Evolutionary conservation across 2,797 vertebrate species (phyloP).

Genomic region (Percopsis omiscomaycus): DNA sequence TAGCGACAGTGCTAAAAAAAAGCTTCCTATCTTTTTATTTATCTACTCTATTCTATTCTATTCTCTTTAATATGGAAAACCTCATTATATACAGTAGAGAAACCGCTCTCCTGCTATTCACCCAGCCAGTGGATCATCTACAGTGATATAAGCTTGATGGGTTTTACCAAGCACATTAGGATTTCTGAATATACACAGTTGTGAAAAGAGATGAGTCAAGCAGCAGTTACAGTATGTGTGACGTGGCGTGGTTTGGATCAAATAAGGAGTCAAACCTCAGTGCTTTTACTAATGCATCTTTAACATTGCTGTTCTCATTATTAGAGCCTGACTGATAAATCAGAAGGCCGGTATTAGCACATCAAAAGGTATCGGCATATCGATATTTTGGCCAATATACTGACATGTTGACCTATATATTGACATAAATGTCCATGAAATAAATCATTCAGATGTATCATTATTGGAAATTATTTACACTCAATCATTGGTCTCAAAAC

Average conservation of each 20-base stretch:
- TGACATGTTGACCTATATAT: too few species aligned
- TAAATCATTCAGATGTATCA: too few species aligned
- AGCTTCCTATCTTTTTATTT: neutral
- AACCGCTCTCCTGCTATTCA: conserved; percentile 23
- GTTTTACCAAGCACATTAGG: conserved; percentile 41
- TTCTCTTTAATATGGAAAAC: conserved; percentile 19
- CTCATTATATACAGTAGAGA: conserved; percentile 28
- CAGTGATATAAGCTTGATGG: conserved; percentile 42
- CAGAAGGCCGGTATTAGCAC: too few species aligned
- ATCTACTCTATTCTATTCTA: conserved; percentile 7
- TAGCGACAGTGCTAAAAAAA: neutral
- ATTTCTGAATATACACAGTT: conserved; percentile 33
- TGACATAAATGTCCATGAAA: too few species aligned
- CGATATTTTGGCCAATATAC: too few species aligned
- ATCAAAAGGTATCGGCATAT: too few species aligned
- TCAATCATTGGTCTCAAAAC: too few species aligned
- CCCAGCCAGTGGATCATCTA: conserved; percentile 25
- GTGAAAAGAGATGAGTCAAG: conserved; percentile 46
- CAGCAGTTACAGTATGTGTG: conserved; percentile 30
- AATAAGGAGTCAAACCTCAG: conserved; percentile 21
- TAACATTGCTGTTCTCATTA: neutral
- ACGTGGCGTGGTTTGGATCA: conserved; percentile 30
- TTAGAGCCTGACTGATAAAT: too few species aligned
- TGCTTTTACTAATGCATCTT: conserved; percentile 19
- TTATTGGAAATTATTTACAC: too few species aligned